Base-by-base conservation (phyloP, 2,888 invertebrate genomes). In the Scaptomyza flava region DNA sequence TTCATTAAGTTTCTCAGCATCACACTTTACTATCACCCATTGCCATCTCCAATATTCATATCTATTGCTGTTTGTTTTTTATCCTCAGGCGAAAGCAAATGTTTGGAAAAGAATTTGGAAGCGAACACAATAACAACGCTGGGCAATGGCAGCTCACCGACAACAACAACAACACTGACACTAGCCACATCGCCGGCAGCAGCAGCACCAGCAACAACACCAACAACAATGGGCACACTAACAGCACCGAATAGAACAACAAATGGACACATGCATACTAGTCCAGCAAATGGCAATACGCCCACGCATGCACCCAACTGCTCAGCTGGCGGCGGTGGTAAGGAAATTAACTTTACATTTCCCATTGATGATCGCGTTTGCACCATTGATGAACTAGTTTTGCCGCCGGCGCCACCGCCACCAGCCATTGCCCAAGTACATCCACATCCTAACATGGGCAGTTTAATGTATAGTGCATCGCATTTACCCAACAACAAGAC, bases 331-430 rank as follows among this genome's bases (percentile, higher is more conserved):
- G 68, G 48, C 30, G 88, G 85, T 71, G 88, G 85, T 71, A 92
- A 91, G 64, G 94, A 94, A 88, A 93, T 94, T 75, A 94, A 93
- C 90, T 94, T 94, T 85, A 93, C 93, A 89, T 94, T 94, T 90
- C 93, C 94, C 36, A 91, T 93, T 60, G 91, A 92, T 68, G 91
- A 91, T 81, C 90, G 91, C 51, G 92, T 92, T 48, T 92, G 92
- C 71, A 92, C 92, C 63, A 91, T 92, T 80, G 92, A 92, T 82
- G 92, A 92, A 64, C 78, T 92, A 20, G 84, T 90, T 3, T 51
- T 90, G 66, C 91, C 92, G 4, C 89, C 92, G 11, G 89, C 90
- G 9, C 89, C 91, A 23, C 88, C 91, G 3, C 89, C 90, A 12
- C 85, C 89, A 5, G 59, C 48, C 2, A 38, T 69, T 23, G 79